Base-by-base conservation (phyloP, 2,113 vertebrate genomes). In the Nannospalax galili region DNA sequence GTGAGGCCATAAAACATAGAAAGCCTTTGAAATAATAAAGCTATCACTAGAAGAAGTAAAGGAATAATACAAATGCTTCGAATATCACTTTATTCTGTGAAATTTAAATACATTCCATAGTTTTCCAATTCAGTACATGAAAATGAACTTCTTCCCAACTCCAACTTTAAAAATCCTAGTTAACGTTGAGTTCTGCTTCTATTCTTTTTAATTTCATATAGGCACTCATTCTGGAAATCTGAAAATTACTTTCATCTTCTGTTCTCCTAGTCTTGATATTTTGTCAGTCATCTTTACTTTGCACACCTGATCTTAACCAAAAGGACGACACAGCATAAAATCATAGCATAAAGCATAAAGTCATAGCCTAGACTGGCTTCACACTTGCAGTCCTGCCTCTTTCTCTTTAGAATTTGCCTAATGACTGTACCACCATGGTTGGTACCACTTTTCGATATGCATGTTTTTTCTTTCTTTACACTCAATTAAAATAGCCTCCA, bases 71-170 rank as follows among this genome's bases (percentile, higher is more conserved):
- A 65, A 77, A 88, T 35, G 5, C n/a, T 85, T 95, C 89, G 70
- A 88, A 86, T 88, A 62, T 78, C 74, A 91, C 64, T 7, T 35
- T 48, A 62, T 42, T 70, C 7, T 26, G 62, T 92, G 79, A 56
- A 81, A 89, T 86, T 87, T 91, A 91, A 91, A 82, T 24, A 11
- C 15, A 93, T 74, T 93, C 69, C 89, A 74, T 92, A n/a, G 4
- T 62, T 89, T 89, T 77, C 58, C 74, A 82, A 93, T 75, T 92
- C 35, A 32, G 16, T 28, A 91, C 37, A 73, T 95, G 40, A 89
- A 95, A 84, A 60, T 88, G 67, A 62, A 67, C 48, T 91, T 81
- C 52, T 84, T 40, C 26, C 14, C 40, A 75, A 7, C 9, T 4
- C 48, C 20, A 20, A n/a, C 74, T 92, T 88, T 91, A 77, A 69